A percentile compares a stretch with the other conserved stretches of the same genome.
These are phyloP conservation scores for Melitaea cinxia DNA, from an alignment of 1,140 invertebrate species.

Conservation along the genomic window DNA sequence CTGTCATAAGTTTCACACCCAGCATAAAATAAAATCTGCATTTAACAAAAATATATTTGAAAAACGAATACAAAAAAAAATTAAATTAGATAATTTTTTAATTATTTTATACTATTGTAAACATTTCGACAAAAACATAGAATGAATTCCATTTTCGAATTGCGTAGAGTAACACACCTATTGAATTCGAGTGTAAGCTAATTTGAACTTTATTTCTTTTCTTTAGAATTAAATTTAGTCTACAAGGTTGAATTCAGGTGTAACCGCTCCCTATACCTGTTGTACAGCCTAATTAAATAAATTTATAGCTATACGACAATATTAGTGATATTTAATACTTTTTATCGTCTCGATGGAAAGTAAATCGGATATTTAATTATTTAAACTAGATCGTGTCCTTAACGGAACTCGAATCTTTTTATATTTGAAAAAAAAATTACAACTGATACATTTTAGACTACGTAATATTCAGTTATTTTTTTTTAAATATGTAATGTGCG, in stretches of 20 bases:
- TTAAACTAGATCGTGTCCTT: background rate
- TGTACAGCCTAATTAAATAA: constrained; percentile 35
- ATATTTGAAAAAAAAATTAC: background rate
- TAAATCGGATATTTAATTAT: constrained; percentile 5
- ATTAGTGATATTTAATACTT: constrained; percentile 11
- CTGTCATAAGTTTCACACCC: too few relatives aligned
- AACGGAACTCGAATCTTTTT: background rate
- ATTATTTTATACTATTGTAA: constrained; percentile 10
- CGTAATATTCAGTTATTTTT: too few relatives aligned
- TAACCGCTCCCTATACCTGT: constrained; percentile 38
- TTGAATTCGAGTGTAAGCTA: constrained; percentile 1
- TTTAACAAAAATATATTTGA: too few relatives aligned
- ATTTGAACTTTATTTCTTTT: background rate
- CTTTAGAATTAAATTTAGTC: constrained; percentile 10
- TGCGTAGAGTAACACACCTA: constrained; percentile 24
- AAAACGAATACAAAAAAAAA: too few relatives aligned
- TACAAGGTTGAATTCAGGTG: constrained; percentile 18
- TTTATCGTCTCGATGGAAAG: constrained; percentile 16
- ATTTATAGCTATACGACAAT: constrained; percentile 37
- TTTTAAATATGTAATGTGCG: too few relatives aligned
- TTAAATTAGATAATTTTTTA: too few relatives aligned
- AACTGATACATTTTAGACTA: too few relatives aligned
- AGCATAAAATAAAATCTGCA: too few relatives aligned
- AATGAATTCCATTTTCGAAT: constrained; percentile 34
- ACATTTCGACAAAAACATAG: constrained; percentile 11